phyloP scores from a whole-genome alignment of 2,888 invertebrate genomes.

The Lysandra coridon region DNA sequence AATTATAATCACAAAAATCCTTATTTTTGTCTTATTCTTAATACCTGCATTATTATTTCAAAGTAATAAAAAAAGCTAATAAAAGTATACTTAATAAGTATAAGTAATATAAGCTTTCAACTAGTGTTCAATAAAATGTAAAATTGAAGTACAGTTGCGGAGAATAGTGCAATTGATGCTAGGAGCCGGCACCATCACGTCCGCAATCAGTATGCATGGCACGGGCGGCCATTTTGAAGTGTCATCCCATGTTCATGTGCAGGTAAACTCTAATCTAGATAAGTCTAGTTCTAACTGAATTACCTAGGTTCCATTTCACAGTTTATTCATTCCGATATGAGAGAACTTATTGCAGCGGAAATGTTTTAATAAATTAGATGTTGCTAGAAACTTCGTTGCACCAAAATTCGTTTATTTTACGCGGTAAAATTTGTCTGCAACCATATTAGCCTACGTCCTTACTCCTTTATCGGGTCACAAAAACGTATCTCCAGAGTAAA shows the following conservation, averaged over 20 bases:
- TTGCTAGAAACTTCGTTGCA: not conserved
- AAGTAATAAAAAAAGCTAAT: too few species aligned
- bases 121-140: slow-evolving; percentile 30
- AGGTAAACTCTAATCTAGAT: slow-evolving; percentile 28
- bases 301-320: not conserved
- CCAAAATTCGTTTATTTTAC: not conserved
- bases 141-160: slow-evolving; percentile 42
- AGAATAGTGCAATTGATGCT: slow-evolving; percentile 30
- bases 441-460: not conserved
- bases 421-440: not conserved
- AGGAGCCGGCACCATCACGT: slow-evolving; percentile 30
- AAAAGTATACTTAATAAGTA: too few species aligned
- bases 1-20: too few species aligned
- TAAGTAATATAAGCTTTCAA: not conserved
- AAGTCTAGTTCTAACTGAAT: slow-evolving; percentile 21
- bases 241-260: slow-evolving; percentile 1
- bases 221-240: slow-evolving; percentile 21
- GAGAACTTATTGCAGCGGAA: not conserved
- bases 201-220: slow-evolving; percentile 51
- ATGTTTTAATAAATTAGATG: not conserved
- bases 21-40: too few species aligned
- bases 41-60: too few species aligned
- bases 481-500: not conserved
- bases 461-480: not conserved
- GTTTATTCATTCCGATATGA: not conserved